Base-by-base conservation (phyloP, 2,888 invertebrate genomes). In the Pyrrhosoma nymphula region DNA sequence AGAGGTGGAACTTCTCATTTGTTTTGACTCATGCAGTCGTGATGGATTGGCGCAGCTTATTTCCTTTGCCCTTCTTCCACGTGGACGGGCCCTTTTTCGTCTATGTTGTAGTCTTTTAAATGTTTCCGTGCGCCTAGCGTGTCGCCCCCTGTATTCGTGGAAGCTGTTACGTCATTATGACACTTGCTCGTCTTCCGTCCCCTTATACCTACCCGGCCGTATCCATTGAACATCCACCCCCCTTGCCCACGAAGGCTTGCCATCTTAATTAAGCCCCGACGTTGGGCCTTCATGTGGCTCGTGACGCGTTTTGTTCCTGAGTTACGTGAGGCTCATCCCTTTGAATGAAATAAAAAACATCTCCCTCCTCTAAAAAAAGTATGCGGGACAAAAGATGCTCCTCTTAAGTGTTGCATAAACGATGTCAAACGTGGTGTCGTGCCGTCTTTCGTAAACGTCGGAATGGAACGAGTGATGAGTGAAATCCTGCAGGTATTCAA, bases 211-310 rank as follows among this genome's bases (percentile, higher is more conserved):
- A 16, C 82, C 82, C 18, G 14, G 14, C 3, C 47, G 20, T 14
- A 18, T 88, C 23, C 88, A 18, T 88, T 39, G 20, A 20, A 8
- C 47, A 18, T 88, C 35, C 18, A 12, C 88, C 88, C 47, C 23
- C 88, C 30, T 23, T 14, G 69, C 69, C 8, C 20, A 60, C 60
- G 10, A 26, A n/a, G 69, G 26, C 69, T 69, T 69, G 69, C 69
- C 69, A 69, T 69, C 69, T 69, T 69, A 69, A 69, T 69, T 69
- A 69, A 69, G 69, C 69, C n/a, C 26, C 69, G 69, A 69, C 69
- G 69, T 26, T n/a, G 69, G 63, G 23, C 47, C 69, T 47, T 47
- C 47, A 47, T 47, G 47, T 47, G 47, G 47, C 47, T 47, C 47
- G 47, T 69, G 69, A 26, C 69, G n/a, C n/a, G 69, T 26, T 69